These are phyloP conservation scores for Drosophila acutilabella DNA, from an alignment of 2,888 invertebrate species.

Conservation along the genomic window DNA sequence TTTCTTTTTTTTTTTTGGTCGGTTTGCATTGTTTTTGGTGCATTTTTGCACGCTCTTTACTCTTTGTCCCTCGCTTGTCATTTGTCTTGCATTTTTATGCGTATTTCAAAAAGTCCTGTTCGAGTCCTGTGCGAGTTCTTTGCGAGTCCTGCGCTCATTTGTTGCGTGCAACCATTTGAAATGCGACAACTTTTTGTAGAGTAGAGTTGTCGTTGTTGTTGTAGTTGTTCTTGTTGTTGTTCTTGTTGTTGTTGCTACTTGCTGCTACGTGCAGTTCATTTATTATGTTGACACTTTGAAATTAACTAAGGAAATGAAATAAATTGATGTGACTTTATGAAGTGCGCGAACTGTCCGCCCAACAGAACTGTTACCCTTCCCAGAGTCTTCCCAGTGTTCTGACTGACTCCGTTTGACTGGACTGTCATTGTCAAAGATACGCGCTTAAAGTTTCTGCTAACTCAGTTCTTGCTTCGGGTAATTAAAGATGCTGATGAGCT, in stretches of 20 bases:
- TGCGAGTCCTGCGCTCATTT: constrained; percentile 76
- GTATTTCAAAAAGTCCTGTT: constrained; percentile 77
- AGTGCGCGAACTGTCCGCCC: constrained; percentile 67
- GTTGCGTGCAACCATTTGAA: constrained; percentile 82
- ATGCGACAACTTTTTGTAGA: constrained; percentile 81
- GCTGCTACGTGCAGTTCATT: constrained; percentile 80
- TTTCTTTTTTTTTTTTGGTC: constrained; percentile 2
- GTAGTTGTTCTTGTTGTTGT: constrained; percentile 22
- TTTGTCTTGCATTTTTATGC: constrained; percentile 82
- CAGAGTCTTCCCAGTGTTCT: not conserved
- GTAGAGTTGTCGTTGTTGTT: constrained; percentile 31
- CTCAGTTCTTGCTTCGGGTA: constrained; percentile 37
- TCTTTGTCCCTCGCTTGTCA: constrained; percentile 55
- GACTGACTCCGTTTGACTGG: constrained; percentile 25
- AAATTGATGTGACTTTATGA: constrained; percentile 82
- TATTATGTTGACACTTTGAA: constrained; percentile 82
- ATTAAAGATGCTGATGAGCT: constrained; percentile 64
- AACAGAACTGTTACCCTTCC: constrained; percentile 1
- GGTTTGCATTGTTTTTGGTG: constrained; percentile 74
- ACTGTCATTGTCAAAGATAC: constrained; percentile 68
- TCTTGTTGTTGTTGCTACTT: constrained; percentile 26
- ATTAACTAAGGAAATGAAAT: constrained; percentile 81
- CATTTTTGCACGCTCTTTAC: constrained; percentile 73
- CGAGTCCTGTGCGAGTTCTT: constrained; percentile 34
- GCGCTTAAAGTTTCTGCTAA: constrained; percentile 55